A percentile compares a stretch with the other conserved stretches of the same genome.
Evolutionary conservation across 2,113 vertebrate species (phyloP).

Genomic region (Oncorhynchus tshawytscha): DNA sequence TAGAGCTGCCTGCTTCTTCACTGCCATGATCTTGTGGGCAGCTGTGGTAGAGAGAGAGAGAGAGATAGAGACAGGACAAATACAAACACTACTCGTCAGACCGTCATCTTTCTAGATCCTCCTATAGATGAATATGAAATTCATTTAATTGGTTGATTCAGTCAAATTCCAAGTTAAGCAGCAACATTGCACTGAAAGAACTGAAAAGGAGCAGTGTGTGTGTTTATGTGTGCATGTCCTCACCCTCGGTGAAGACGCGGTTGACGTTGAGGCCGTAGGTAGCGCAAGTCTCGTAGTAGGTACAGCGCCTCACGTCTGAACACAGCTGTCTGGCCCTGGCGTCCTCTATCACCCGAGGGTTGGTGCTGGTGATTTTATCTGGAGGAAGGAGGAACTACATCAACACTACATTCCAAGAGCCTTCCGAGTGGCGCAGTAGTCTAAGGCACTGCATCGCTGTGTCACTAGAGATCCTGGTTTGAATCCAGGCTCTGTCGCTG

Average conservation of each 20-base stretch:
- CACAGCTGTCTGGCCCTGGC: constrained; percentile 86
- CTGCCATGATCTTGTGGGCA: constrained; percentile 87
- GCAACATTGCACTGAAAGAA: too few relatives aligned
- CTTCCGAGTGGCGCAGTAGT: too few relatives aligned
- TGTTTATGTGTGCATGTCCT: not conserved
- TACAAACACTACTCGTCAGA: not conserved
- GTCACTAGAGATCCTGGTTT: too few relatives aligned
- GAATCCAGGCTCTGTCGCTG: too few relatives aligned
- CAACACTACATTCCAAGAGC: too few relatives aligned
- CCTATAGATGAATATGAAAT: too few relatives aligned
- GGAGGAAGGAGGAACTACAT: constrained; percentile 7
- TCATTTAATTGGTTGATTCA: too few relatives aligned
- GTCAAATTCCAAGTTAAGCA: too few relatives aligned
- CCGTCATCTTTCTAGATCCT: not conserved
- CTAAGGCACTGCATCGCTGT: too few relatives aligned
- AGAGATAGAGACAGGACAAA: not conserved
- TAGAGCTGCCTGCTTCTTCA: constrained; percentile 89
- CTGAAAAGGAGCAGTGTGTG: not conserved
- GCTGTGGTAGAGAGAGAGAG: constrained; percentile 65
- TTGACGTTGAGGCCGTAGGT: constrained; percentile 96
- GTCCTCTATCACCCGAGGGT: constrained; percentile 87
- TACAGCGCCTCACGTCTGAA: constrained; percentile 83
- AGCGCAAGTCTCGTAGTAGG: constrained; percentile 94
- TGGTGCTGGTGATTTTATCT: constrained; percentile 93
- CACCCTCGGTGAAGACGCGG: constrained; percentile 91